Evolutionary conservation across 2,113 vertebrate species (phyloP).

Genomic region (Corapipo altera): DNA sequence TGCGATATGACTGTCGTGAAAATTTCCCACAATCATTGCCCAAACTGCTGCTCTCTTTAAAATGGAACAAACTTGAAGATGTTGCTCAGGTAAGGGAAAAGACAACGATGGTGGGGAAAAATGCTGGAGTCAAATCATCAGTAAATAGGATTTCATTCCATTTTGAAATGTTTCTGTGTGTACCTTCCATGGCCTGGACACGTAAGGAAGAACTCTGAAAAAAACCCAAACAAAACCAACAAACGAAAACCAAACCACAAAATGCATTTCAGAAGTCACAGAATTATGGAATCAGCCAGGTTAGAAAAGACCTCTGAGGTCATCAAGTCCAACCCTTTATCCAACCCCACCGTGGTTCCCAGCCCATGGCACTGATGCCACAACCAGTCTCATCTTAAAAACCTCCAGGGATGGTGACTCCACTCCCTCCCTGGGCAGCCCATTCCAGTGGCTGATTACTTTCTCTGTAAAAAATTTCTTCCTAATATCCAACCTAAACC

Average conservation of each 20-base stretch:
- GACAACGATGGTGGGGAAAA: fast-evolving
- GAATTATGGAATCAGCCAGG: too few relatives aligned
- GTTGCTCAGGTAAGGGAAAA: constrained; percentile 89
- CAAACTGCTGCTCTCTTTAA: constrained; percentile 94
- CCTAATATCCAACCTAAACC: too few relatives aligned
- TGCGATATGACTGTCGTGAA: constrained; percentile 91
- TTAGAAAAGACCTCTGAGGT: too few relatives aligned
- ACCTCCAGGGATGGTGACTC: too few relatives aligned
- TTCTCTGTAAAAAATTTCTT: too few relatives aligned
- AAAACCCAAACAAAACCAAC: fast-evolving
- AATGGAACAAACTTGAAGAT: constrained; percentile 99
- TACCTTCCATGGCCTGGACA: background rate
- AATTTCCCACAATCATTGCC: constrained; percentile 95
- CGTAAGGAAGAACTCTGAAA: background rate
- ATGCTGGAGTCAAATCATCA: background rate
- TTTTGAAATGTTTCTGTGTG: background rate
- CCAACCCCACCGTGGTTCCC: too few relatives aligned
- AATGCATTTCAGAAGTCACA: background rate
- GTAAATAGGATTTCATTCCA: background rate
- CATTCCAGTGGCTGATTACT: too few relatives aligned
- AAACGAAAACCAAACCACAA: background rate
- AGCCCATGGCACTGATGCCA: too few relatives aligned
- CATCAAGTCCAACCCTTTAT: too few relatives aligned
- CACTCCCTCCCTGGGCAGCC: too few relatives aligned
- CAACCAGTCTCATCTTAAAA: too few relatives aligned